These are phyloP conservation scores for Marasmarcha lunaedactyla DNA, from an alignment of 2,888 invertebrate species.

Conservation along the genomic window DNA sequence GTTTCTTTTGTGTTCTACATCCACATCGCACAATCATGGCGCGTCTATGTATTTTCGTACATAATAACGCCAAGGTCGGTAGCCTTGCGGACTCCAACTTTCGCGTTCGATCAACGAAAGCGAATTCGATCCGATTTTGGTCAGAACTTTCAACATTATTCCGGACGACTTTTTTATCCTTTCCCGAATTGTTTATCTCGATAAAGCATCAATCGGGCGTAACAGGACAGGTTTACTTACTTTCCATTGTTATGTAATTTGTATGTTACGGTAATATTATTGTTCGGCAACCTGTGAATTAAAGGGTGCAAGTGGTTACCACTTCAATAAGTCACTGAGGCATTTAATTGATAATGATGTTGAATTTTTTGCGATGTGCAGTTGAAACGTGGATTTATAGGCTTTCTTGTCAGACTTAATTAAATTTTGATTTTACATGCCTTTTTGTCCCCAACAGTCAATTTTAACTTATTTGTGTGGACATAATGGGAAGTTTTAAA, in stretches of 20 bases:
- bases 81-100: slow-evolving; percentile 46
- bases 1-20: slow-evolving; percentile 31
- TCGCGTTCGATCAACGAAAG: slow-evolving; percentile 56
- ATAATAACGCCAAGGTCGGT: slow-evolving; percentile 47
- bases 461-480: no score
- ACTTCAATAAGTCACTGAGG: slow-evolving; percentile 15
- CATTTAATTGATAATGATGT: slow-evolving; percentile 20
- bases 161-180: slow-evolving; percentile 57
- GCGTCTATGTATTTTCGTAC: slow-evolving; percentile 28
- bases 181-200: slow-evolving; percentile 47
- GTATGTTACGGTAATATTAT: slow-evolving; percentile 31
- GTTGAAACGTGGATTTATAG: not conserved
- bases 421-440: no score
- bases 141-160: slow-evolving; percentile 56
- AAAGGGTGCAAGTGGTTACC: slow-evolving; percentile 11
- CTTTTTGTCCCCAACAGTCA: no score
- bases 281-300: slow-evolving; percentile 17
- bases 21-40: slow-evolving; percentile 38
- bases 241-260: slow-evolving; percentile 50
- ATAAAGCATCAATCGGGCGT: slow-evolving; percentile 51
- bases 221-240: slow-evolving; percentile 50
- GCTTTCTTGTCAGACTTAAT: no score
- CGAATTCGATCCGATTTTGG: slow-evolving; percentile 54
- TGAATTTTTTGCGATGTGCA: slow-evolving; percentile 4
- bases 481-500: no score